Percentiles rank a stretch among this genome's conserved stretches.
phyloP scores from a whole-genome alignment of 64 coral and sea anemone genomes.

The Montipora cactus region DNA sequence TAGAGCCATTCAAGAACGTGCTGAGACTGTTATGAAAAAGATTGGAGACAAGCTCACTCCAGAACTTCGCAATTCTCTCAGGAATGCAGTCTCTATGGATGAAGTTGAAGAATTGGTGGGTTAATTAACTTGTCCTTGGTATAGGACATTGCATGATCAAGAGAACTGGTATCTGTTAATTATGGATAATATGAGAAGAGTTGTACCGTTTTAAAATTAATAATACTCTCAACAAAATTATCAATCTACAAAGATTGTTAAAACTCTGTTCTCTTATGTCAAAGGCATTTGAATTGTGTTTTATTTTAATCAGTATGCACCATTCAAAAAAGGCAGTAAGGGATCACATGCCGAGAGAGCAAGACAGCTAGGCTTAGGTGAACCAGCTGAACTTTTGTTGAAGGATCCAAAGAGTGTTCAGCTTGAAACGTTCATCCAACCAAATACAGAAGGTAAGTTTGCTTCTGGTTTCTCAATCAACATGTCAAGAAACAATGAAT shows the following conservation, averaged over 20 bases:
- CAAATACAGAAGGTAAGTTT: conserved; percentile 36
- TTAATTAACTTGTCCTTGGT: not conserved
- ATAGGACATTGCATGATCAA: too few relatives aligned
- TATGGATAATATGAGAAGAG: too few relatives aligned
- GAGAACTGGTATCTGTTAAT: too few relatives aligned
- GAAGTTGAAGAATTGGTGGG: conserved; percentile 96
- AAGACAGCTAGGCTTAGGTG: conserved; percentile 71
- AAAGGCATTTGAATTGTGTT: too few relatives aligned
- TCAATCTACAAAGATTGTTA: not conserved
- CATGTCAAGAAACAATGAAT: too few relatives aligned
- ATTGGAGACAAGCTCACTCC: conserved; percentile 88
- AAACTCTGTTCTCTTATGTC: not conserved
- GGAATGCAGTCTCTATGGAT: conserved; percentile 69
- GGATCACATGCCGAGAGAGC: conserved; percentile 79
- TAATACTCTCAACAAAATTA: too few relatives aligned
- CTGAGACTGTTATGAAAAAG: conserved; percentile 74
- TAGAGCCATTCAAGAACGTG: conserved; percentile 76
- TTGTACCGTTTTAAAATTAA: too few relatives aligned
- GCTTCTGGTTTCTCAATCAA: too few relatives aligned
- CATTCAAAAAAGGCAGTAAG: conserved; percentile 89
- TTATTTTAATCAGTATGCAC: conserved; percentile 73
- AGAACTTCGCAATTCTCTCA: conserved; percentile 45
- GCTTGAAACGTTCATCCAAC: conserved; percentile 54
- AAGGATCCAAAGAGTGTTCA: conserved; percentile 44
- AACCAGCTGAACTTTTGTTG: conserved; percentile 56